Conservation (phyloP, 2,113 vertebrate genomes). For the Nesogale talazaci region DNA sequence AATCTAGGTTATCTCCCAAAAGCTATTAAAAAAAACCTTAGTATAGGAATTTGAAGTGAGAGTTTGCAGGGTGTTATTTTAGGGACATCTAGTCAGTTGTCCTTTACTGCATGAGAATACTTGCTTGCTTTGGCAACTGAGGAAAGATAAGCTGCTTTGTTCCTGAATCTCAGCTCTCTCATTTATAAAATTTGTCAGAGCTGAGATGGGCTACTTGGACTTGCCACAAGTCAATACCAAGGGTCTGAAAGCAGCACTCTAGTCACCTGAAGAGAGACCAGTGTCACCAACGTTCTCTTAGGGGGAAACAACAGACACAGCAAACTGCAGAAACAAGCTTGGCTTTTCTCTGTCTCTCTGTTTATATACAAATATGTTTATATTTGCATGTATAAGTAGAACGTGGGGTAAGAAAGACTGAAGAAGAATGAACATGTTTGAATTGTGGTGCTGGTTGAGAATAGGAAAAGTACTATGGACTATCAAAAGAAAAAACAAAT, state of each 20-base stretch:
- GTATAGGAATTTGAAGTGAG: not conserved
- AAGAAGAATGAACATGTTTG: too few species aligned
- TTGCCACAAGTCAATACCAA: not conserved
- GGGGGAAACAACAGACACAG: not conserved
- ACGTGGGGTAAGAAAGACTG: too few species aligned
- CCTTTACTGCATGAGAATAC: not conserved
- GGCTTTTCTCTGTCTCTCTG: not conserved
- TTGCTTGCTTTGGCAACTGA: not conserved
- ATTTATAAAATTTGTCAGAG: not conserved
- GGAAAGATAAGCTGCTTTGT: not conserved
- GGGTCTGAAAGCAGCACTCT: not conserved
- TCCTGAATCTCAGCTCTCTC: not conserved
- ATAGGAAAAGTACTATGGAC: too few species aligned
- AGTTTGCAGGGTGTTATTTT: conserved; percentile 29
- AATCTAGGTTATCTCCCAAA: not conserved
- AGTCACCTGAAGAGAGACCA: not conserved
- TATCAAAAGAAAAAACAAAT: too few species aligned
- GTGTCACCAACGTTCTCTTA: not conserved
- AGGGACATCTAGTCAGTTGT: not conserved
- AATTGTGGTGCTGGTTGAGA: not conserved
- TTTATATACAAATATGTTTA: not conserved
- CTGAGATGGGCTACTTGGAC: not conserved
- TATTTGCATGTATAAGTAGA: not conserved
- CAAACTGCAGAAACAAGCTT: not conserved
- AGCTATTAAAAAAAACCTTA: not conserved